Evolutionary conservation across 1,140 invertebrate genomes (phyloP).

Genomic region (Dinoponera quadriceps): DNA sequence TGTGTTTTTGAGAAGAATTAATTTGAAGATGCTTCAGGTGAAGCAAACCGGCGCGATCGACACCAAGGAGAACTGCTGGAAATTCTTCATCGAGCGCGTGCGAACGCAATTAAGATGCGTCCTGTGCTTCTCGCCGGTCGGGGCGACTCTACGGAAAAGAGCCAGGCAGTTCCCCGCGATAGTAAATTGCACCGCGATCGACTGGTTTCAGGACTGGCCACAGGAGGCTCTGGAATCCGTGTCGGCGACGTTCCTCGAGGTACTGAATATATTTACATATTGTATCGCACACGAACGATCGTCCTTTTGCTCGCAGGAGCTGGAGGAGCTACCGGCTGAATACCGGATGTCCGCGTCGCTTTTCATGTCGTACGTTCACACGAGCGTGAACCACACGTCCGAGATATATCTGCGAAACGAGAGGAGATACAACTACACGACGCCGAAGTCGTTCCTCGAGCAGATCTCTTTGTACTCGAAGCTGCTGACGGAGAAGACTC

Average conservation of each 20-base stretch:
- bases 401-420: constrained; percentile 93
- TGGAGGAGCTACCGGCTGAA: constrained; percentile 76
- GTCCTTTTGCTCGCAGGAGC: constrained; percentile 67
- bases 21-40: constrained; percentile 78
- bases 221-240: constrained; percentile 96
- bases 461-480: constrained; percentile 95
- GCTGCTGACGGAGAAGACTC: constrained; percentile 91
- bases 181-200: constrained; percentile 96
- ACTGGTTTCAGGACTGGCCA: constrained; percentile 99
- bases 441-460: constrained; percentile 98
- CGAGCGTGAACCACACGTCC: constrained; percentile 95
- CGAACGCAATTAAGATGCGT: constrained; percentile 90
- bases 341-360: constrained; percentile 87
- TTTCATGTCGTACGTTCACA: constrained; percentile 97
- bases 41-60: constrained; percentile 93
- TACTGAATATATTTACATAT: constrained; percentile 63
- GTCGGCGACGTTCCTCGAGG: constrained; percentile 91
- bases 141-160: constrained; percentile 93
- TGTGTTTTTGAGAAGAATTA: not conserved
- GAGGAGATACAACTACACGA: constrained; percentile 97
- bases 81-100: constrained; percentile 97
- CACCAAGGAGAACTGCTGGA: constrained; percentile 97
- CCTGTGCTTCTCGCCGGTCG: constrained; percentile 96
- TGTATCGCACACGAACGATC: not conserved
- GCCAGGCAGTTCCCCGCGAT: constrained; percentile 97